Conservation (phyloP, 2,888 invertebrate species). For the Unio pictorum region DNA sequence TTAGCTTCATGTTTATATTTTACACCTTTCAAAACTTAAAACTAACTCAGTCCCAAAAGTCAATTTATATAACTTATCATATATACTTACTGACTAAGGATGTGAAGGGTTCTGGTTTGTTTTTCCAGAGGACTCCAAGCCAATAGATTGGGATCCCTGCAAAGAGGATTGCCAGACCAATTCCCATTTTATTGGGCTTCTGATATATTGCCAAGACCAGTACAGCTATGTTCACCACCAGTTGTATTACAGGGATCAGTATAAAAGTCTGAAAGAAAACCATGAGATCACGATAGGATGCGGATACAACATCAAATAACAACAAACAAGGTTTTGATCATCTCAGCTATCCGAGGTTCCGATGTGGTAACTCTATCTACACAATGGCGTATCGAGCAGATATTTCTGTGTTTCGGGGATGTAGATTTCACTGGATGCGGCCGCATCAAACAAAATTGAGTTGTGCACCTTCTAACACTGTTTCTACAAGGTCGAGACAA, state of each 20-base stretch:
- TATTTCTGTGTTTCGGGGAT: no score
- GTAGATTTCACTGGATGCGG: no score
- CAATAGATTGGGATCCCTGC: conserved; percentile 88
- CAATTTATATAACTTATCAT: no score
- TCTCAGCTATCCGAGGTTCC: no score
- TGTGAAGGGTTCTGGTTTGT: conserved; percentile 63
- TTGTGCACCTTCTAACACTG: no score
- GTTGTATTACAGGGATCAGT: conserved; percentile 84
- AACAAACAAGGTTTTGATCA: not conserved
- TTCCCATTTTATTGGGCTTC: conserved; percentile 84
- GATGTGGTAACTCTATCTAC: no score
- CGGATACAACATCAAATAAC: not conserved
- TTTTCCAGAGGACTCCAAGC: conserved; percentile 79
- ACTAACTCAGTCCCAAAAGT: no score
- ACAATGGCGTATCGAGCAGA: no score
- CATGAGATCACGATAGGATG: not conserved
- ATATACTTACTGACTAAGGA: conserved; percentile 43
- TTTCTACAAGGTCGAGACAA: no score
- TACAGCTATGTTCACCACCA: conserved; percentile 82
- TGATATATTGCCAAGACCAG: conserved; percentile 85
- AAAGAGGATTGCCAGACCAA: conserved; percentile 86
- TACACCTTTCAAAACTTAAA: no score
- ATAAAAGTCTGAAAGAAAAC: conserved; percentile 77
- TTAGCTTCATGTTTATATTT: no score
- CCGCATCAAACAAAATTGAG: no score